Base-by-base conservation (phyloP, 2,888 invertebrate species). In the Dinocampus coccinellae region DNA sequence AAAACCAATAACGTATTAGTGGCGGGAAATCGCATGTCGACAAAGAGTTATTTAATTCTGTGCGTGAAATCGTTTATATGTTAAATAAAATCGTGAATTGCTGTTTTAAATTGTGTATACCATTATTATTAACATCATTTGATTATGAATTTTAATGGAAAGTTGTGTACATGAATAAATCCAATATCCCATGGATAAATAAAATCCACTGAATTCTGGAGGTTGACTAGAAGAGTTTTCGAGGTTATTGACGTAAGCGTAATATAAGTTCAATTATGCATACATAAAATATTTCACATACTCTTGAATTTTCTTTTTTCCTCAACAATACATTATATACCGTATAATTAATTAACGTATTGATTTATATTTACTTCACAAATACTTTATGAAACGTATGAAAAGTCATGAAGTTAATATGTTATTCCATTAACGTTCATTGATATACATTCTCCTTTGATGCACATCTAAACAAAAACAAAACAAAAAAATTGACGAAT, bases 381-480 rank as follows among this genome's bases (percentile, higher is more conserved):
- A 0, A 9, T 20, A 10, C 11, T 22, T 11, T n/a, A n/a, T n/a
- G n/a, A n/a, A n/a, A n/a, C n/a, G n/a, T n/a, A n/a, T n/a, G n/a
- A n/a, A n/a, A n/a, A n/a, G n/a, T n/a, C n/a, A n/a, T 29, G 7
- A 29, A 3, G n/a, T 42, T 42, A 13, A 42, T 57, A 26, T 4
- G 1, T 24, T 64, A 34, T n/a, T n/a, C 58, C 64, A 70, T n/a
- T 34, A 58, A n/a, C 57, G 55, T 34, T 55, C 34, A 7, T 62
- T 53, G 7, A 66, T 34, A n/a, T n/a, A 52, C 73, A 70, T n/a
- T 61, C 33, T 66, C 69, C 70, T 52, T 39, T 11, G 33, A 70
- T 70, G 24, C 73, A 73, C 13, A 70, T 66, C 73, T 66, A 39
- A 13, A 53, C 22, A 66, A 29, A 34, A 33, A 36, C 13, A 22